phyloP scores from a whole-genome alignment of 2,113 vertebrate genomes.

The Gallinago jamesoni region DNA sequence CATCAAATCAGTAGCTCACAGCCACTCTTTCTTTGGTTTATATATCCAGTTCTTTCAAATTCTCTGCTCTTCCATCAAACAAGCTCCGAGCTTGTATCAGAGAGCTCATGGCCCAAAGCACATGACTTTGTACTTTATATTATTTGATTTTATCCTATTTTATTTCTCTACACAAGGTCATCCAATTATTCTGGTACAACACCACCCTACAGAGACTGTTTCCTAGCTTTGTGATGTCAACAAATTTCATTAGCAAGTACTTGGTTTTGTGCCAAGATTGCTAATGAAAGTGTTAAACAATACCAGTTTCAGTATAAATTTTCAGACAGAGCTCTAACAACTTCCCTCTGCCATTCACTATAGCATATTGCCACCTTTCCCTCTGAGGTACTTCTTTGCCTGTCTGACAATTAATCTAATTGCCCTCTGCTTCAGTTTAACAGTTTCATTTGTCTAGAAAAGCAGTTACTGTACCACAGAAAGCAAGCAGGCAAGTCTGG shows the following conservation, averaged over 20 bases:
- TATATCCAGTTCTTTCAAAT: background rate
- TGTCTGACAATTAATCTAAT: background rate
- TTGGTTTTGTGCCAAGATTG: background rate
- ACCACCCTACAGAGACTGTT: background rate
- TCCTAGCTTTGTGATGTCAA: background rate
- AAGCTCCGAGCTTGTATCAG: background rate
- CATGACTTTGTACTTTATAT: background rate
- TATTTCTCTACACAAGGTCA: constrained; percentile 8
- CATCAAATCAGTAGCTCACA: background rate
- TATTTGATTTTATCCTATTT: background rate
- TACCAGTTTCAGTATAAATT: background rate
- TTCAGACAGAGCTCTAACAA: background rate
- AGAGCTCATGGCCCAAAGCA: background rate
- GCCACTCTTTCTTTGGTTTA: background rate
- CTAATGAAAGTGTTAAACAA: background rate
- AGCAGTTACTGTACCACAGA: background rate
- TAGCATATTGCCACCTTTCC: background rate
- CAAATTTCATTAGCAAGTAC: background rate
- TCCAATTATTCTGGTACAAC: rapidly evolving
- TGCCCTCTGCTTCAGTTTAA: background rate
- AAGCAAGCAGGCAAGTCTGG: background rate
- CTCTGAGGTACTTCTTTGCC: background rate
- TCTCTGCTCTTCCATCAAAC: background rate
- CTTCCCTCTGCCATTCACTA: background rate
- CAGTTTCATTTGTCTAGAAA: background rate